These are phyloP conservation scores for Catocala nupta DNA, from an alignment of 2,888 invertebrate species.

Conservation along the genomic window DNA sequence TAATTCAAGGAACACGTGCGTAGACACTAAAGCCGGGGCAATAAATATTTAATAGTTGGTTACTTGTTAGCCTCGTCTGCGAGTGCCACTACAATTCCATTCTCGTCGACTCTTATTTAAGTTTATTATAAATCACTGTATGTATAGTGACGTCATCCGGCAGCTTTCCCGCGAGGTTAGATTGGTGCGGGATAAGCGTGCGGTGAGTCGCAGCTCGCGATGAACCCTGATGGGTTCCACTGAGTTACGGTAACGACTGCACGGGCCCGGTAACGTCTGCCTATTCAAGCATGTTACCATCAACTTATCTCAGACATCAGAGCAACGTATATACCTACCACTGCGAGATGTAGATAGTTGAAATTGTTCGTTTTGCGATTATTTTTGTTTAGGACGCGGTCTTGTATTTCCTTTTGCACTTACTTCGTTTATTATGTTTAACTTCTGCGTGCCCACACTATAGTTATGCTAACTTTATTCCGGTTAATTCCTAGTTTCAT, in stretches of 20 bases:
- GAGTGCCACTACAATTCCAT: slow-evolving; percentile 8
- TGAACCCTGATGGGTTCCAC: slow-evolving; percentile 55
- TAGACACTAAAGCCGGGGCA: slow-evolving; percentile 11
- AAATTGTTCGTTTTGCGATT: slow-evolving; percentile 23
- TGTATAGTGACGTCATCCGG: slow-evolving; percentile 52
- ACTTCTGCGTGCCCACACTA: slow-evolving; percentile 12
- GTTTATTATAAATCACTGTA: slow-evolving; percentile 43
- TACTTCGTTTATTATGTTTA: slow-evolving; percentile 21
- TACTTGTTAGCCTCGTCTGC: slow-evolving; percentile 14
- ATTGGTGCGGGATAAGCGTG: slow-evolving; percentile 57
- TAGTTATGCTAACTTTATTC: slow-evolving; percentile 15
- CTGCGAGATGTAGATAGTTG: slow-evolving; percentile 31
- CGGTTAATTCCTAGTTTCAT: slow-evolving; percentile 20
- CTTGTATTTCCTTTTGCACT: background rate
- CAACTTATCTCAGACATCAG: slow-evolving; percentile 41
- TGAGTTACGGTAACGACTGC: slow-evolving; percentile 54
- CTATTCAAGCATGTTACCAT: slow-evolving; percentile 35
- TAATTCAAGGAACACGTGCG: slow-evolving; percentile 10
- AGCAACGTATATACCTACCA: slow-evolving; percentile 21
- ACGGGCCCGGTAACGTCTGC: slow-evolving; percentile 36
- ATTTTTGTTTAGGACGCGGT: slow-evolving; percentile 17
- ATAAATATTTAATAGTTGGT: slow-evolving; percentile 15
- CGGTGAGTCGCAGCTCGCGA: slow-evolving; percentile 56
- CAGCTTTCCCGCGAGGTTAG: slow-evolving; percentile 56
- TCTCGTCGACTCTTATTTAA: slow-evolving; percentile 10